These are phyloP conservation scores for Callorhinus ursinus DNA, from an alignment of 2,113 vertebrate species.

Conservation along the genomic window DNA sequence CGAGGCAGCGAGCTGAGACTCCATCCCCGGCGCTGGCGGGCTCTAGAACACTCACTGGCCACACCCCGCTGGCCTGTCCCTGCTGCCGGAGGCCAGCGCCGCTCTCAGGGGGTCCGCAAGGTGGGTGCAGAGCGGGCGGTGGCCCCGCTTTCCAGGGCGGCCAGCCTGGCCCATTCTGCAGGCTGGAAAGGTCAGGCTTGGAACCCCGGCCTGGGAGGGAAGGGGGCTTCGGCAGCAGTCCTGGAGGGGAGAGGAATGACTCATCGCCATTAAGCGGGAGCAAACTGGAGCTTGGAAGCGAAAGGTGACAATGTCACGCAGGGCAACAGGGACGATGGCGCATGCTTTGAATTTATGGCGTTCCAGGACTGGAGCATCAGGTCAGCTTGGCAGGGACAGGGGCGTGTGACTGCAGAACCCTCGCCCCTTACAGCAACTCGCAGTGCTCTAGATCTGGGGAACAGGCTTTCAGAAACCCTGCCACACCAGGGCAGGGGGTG, in stretches of 20 bases:
- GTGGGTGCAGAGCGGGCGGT: neutral
- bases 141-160: accelerated
- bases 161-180: neutral
- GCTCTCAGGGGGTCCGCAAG: accelerated
- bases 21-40: too few relatives aligned
- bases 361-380: neutral
- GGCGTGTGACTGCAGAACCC: neutral
- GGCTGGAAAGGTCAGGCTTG: neutral
- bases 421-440: neutral
- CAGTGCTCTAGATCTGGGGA: neutral
- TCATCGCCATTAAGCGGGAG: neutral
- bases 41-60: neutral
- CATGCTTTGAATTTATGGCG: accelerated
- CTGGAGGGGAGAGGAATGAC: neutral
- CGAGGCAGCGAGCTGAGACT: accelerated
- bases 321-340: accelerated
- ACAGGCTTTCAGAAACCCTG: accelerated
- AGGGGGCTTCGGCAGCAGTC: neutral
- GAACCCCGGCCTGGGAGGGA: neutral
- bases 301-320: neutral
- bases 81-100: accelerated
- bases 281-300: neutral
- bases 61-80: neutral
- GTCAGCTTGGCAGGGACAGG: neutral
- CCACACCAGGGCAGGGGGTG: accelerated